Conservation (phyloP, 2,888 invertebrate genomes). For the Ariolimax columbianus region DNA sequence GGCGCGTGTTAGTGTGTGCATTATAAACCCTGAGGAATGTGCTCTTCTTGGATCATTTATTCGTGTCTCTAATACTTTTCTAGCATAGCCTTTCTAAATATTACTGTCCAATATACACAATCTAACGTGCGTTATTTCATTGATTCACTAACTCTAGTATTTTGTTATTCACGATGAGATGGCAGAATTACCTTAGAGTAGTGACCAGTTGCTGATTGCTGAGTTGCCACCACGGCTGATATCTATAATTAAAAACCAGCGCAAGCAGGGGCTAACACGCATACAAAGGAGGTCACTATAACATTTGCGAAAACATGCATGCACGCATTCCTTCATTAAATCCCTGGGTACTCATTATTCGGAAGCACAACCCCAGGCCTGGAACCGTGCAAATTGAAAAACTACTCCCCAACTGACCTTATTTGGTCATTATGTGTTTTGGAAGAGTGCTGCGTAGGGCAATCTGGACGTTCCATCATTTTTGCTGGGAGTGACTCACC, state of each 20-base stretch:
- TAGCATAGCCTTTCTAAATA: too few species aligned
- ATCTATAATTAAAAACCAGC: not conserved
- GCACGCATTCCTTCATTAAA: conserved; percentile 22
- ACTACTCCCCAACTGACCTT: not conserved
- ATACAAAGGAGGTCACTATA: conserved; percentile 17
- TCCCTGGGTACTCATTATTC: conserved; percentile 16
- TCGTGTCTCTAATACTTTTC: too few species aligned
- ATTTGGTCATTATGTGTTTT: conserved; percentile 26
- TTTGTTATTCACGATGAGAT: too few species aligned
- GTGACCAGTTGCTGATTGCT: not conserved
- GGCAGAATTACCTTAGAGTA: too few species aligned
- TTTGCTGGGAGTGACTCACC: not conserved
- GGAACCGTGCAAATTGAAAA: conserved; percentile 19
- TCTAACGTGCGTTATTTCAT: too few species aligned
- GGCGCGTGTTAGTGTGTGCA: too few species aligned
- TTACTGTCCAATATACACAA: too few species aligned
- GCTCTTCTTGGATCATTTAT: too few species aligned
- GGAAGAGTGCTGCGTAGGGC: not conserved
- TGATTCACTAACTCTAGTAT: too few species aligned
- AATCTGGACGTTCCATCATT: conserved; percentile 10
- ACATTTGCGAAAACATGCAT: conserved; percentile 19
- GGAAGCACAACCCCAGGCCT: conserved; percentile 18
- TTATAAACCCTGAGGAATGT: too few species aligned
- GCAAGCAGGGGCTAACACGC: not conserved
- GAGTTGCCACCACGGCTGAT: not conserved